Evolutionary conservation across 2,888 invertebrate genomes (phyloP).

Genomic region (Mechanitis mazaeus): DNA sequence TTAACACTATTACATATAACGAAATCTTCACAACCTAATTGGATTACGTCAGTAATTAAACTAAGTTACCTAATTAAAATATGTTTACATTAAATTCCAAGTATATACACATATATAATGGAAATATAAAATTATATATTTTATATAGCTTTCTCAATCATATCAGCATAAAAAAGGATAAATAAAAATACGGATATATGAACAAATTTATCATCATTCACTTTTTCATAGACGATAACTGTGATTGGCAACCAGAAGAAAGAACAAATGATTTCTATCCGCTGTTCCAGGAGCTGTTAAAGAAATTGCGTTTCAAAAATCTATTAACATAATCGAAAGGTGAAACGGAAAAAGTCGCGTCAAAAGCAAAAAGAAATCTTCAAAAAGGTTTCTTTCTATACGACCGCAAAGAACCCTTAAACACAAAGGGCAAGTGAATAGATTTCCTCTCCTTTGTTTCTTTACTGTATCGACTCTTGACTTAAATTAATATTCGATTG

Average conservation of each 20-base stretch:
- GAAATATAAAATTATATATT: no score
- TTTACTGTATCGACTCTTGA: slow-evolving; percentile 43
- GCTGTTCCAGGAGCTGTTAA: slow-evolving; percentile 16
- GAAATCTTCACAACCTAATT: no score
- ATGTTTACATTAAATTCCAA: no score
- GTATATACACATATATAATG: no score
- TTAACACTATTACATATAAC: no score
- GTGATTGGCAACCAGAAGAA: background rate
- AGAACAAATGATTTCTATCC: slow-evolving; percentile 8
- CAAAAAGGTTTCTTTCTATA: slow-evolving; percentile 46
- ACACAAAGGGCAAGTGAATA: slow-evolving; percentile 47
- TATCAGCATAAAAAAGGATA: no score
- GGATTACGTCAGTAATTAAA: no score
- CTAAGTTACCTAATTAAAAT: no score
- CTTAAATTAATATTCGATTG: slow-evolving; percentile 56
- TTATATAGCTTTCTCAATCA: no score
- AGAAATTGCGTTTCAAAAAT: slow-evolving; percentile 33
- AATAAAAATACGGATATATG: no score
- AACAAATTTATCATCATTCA: no score
- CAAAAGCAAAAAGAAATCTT: slow-evolving; percentile 49
- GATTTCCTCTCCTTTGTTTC: slow-evolving; percentile 51
- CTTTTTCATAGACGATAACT: background rate
- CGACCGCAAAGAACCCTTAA: slow-evolving; percentile 41
- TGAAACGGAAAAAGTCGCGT: slow-evolving; percentile 38
- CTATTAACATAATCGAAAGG: slow-evolving; percentile 43